Conservation (phyloP, 1,140 invertebrate genomes). For the Antheraea pernyi region DNA sequence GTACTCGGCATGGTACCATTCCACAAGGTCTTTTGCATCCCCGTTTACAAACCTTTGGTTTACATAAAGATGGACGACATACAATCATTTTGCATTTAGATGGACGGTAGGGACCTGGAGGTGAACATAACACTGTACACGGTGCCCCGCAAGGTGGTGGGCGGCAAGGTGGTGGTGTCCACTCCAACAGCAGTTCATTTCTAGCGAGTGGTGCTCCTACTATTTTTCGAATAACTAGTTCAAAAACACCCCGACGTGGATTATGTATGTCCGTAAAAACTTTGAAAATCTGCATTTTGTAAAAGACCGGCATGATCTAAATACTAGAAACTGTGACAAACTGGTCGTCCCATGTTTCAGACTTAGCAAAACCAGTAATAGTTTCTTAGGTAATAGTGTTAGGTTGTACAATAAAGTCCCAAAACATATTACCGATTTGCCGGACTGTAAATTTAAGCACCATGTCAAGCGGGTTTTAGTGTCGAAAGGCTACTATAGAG, state of each 20-base stretch:
- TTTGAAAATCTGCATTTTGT: no score
- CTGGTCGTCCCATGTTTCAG: no score
- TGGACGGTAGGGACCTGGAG: conserved; percentile 35
- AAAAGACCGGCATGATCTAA: no score
- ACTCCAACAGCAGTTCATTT: conserved; percentile 70
- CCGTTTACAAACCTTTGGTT: conserved; percentile 12
- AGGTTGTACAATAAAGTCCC: no score
- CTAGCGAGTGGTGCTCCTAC: conserved; percentile 63
- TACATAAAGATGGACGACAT: conserved; percentile 15
- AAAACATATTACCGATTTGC: no score
- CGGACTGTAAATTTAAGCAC: no score
- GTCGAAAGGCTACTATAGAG: no score
- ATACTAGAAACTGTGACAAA: no score
- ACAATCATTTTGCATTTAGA: conserved; percentile 46
- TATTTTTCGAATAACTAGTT: conserved; percentile 60
- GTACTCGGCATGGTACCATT: conserved; percentile 21
- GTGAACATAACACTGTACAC: conserved; percentile 34
- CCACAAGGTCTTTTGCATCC: conserved; percentile 31
- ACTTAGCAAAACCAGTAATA: no score
- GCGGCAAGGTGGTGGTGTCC: conserved; percentile 58
- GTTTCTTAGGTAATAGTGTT: no score
- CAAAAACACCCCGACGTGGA: conserved; percentile 67
- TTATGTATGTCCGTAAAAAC: no score
- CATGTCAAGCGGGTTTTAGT: no score
- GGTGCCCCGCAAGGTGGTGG: conserved; percentile 40